phyloP scores from a whole-genome alignment of 2,113 vertebrate species.

The Crotalus tigris region DNA sequence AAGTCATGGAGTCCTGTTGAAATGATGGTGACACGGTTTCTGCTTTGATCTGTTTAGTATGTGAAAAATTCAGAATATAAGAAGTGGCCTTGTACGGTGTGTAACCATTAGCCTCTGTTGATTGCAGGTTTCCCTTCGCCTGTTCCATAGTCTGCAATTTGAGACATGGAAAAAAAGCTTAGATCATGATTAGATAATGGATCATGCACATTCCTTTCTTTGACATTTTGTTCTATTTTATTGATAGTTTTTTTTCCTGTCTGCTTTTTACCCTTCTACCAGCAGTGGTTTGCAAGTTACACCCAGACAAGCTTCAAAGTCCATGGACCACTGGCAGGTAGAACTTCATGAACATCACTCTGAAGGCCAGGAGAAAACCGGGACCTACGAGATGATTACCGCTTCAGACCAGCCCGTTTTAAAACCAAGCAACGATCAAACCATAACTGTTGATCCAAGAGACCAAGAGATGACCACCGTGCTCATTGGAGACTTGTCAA shows the following conservation, averaged over 20 bases:
- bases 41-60: neutral
- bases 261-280: slow-evolving; percentile 19
- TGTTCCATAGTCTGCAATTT: neutral
- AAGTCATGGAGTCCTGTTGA: neutral
- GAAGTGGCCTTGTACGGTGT: neutral
- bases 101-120: neutral
- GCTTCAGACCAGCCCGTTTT: slow-evolving; percentile 29
- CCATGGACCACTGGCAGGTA: slow-evolving; percentile 61
- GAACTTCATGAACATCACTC: slow-evolving; percentile 43
- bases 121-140: neutral
- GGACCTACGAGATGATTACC: slow-evolving; percentile 45
- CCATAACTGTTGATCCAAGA: slow-evolving; percentile 17
- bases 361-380: slow-evolving; percentile 42
- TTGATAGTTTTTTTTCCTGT: neutral
- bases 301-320: slow-evolving; percentile 46
- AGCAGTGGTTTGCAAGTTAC: slow-evolving; percentile 44
- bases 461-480: slow-evolving; percentile 67
- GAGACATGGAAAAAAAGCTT: neutral
- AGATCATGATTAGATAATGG: neutral
- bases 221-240: neutral
- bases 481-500: slow-evolving; percentile 84
- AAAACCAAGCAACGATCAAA: slow-evolving; percentile 46
- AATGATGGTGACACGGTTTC: neutral
- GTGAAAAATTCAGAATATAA: neutral
- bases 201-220: neutral